Evolutionary conservation across 2,888 invertebrate genomes (phyloP), one percentile per base, ranked within the genome.

Genomic region (Drosophila nigricruria): DNA sequence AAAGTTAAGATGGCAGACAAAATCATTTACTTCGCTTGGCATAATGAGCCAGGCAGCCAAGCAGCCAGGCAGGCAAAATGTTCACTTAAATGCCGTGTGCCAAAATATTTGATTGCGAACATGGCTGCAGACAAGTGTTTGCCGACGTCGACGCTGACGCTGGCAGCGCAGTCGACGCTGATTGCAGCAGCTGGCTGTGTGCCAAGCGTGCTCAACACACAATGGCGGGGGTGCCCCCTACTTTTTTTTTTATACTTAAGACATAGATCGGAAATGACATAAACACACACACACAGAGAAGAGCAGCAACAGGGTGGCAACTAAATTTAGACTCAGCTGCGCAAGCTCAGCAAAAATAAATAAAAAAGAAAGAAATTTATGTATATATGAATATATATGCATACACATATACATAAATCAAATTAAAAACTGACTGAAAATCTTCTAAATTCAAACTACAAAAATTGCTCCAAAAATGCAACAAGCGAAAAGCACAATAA

Each of bases 261-360:
- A 67, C 64, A 69, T 61, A 72, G 71, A 84, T 83, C 85, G 82
- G 77, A 87, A 83, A 79, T 84, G 74, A 73, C 80, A 65, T 47
- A 53, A n/a, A 58, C 30, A 42, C 30, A 42, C 5, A 16, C 25
- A 40, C 0, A 18, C 14, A 40, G 0, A 40, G 27, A 18, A 23
- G 54, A 52, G 59, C 49, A 52, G 67, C 69, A 56, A 63, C 71
- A 78, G 70, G 70, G 70, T 71, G 72, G 69, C 42, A 52, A 76
- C 88, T 86, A 88, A 81, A 66, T 60, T 86, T 86, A 86, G 88
- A 83, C 63, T 49, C 57, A 81, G 82, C 82, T 77, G 50, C 53
- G 54, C 36, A 52, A 65, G 73, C 74, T 73, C 70, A 72, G 60
- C 47, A 25, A 54, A 68, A 60, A 57, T 34, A 56, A 69, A 62